Evolutionary conservation across 2,888 invertebrate genomes (phyloP).

Genomic region (Napeogenes sylphis): DNA sequence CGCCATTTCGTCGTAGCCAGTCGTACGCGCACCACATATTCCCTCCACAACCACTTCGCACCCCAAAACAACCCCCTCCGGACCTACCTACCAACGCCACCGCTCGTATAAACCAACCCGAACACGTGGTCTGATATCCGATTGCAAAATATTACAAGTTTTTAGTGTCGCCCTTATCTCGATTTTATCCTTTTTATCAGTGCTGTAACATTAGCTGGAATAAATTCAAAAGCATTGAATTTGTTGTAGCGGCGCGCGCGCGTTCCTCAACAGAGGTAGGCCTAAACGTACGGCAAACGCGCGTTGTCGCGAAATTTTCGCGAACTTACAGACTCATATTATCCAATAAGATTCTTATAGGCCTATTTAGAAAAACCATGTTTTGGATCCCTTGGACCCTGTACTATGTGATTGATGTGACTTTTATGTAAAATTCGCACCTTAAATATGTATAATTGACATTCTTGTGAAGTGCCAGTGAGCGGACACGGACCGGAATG

Average conservation of each 20-base stretch:
- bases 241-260: conserved; percentile 34
- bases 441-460: conserved; percentile 19
- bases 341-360: conserved; percentile 74
- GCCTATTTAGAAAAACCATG: conserved; percentile 60
- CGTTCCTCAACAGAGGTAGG: conserved; percentile 43
- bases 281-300: conserved; percentile 57
- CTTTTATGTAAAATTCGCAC: conserved; percentile 40
- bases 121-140: conserved; percentile 24
- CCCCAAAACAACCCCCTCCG: conserved; percentile 23
- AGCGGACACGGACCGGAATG: conserved; percentile 14
- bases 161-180: conserved; percentile 46
- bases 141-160: neutral
- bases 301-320: conserved; percentile 61
- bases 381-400: conserved; percentile 37
- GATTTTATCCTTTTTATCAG: conserved; percentile 40
- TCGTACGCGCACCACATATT: conserved; percentile 51
- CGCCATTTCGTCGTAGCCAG: conserved; percentile 55
- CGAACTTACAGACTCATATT: conserved; percentile 46
- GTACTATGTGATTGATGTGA: conserved; percentile 43
- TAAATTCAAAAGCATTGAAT: conserved; percentile 25
- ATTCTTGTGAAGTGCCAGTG: conserved; percentile 30
- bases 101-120: conserved; percentile 10
- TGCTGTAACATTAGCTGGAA: conserved; percentile 26
- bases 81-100: conserved; percentile 6
- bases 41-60: conserved; percentile 21